Percentiles rank a stretch among this genome's conserved stretches.
Evolutionary conservation across 2,888 invertebrate genomes (phyloP).

Genomic region (Nematopogon swammerdamellus): DNA sequence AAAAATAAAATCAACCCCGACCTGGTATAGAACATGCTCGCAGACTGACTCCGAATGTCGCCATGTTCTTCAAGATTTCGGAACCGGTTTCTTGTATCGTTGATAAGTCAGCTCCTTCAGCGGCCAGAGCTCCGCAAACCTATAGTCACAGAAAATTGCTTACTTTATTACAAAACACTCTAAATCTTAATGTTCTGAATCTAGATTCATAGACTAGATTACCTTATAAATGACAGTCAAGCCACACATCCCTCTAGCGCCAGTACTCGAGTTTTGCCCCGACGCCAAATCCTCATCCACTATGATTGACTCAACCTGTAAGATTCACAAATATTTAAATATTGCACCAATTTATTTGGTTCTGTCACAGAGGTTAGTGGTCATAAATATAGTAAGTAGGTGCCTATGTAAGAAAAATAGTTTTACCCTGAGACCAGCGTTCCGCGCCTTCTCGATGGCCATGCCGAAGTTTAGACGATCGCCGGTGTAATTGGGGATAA

Average conservation of each 20-base stretch:
- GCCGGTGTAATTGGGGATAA: constrained; percentile 75
- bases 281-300: constrained; percentile 70
- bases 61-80: constrained; percentile 50
- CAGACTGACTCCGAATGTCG: constrained; percentile 69
- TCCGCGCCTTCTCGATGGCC: constrained; percentile 70
- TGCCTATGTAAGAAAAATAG: too few species aligned
- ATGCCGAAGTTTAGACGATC: constrained; percentile 79
- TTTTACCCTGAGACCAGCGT: constrained; percentile 56
- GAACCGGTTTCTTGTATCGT: constrained; percentile 52
- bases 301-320: constrained; percentile 52
- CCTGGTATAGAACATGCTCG: constrained; percentile 67
- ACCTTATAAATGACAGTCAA: constrained; percentile 58
- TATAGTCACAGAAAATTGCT: constrained; percentile 13
- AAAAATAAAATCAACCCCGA: too few species aligned
- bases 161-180: too few species aligned
- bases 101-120: constrained; percentile 51
- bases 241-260: constrained; percentile 65
- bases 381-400: too few species aligned
- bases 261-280: constrained; percentile 44
- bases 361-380: too few species aligned
- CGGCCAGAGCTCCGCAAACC: constrained; percentile 76
- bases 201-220: too few species aligned
- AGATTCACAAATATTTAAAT: not conserved
- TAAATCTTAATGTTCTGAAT: too few species aligned
- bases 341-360: too few species aligned